phyloP scores from a whole-genome alignment of 2,888 invertebrate genomes.

The Drosophila multiciliata region DNA sequence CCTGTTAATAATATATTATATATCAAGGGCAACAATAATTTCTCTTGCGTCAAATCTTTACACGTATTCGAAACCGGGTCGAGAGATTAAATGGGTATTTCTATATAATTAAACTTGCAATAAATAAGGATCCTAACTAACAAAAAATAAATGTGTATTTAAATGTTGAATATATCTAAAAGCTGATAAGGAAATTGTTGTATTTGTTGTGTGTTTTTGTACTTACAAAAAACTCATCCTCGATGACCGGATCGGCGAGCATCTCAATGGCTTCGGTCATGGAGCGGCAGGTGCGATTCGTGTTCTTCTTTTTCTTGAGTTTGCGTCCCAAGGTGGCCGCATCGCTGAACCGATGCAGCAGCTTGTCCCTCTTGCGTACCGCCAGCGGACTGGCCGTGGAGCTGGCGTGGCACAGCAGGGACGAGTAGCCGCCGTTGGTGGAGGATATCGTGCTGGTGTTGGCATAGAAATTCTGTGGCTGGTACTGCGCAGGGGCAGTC shows the following conservation, averaged over 20 bases:
- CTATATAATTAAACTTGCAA: constrained; percentile 23
- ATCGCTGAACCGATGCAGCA: constrained; percentile 85
- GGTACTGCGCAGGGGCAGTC: constrained; percentile 79
- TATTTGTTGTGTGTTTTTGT: constrained; percentile 24
- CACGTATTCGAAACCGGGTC: constrained; percentile 6
- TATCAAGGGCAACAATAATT: not conserved
- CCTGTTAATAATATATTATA: not conserved
- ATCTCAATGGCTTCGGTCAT: constrained; percentile 85
- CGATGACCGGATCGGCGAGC: constrained; percentile 85
- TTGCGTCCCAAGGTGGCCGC: constrained; percentile 85
- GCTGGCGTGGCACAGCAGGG: constrained; percentile 82
- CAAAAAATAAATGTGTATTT: constrained; percentile 1
- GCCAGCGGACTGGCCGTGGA: constrained; percentile 83
- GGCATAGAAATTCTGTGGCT: constrained; percentile 83
- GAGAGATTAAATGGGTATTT: constrained; percentile 15
- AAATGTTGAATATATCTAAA: constrained; percentile 1
- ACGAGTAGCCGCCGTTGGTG: constrained; percentile 64
- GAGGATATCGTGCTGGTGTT: constrained; percentile 77
- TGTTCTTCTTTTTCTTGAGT: constrained; percentile 84
- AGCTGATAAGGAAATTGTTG: constrained; percentile 24
- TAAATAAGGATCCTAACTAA: constrained; percentile 10
- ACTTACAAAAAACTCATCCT: constrained; percentile 85
- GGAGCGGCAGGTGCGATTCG: constrained; percentile 84
- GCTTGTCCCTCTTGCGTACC: constrained; percentile 84
- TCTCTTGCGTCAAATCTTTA: not conserved